A percentile compares a stretch with the other conserved stretches of the same genome.
These are phyloP conservation scores for Paralichthys olivaceus DNA, from an alignment of 2,113 vertebrate genomes.

Conservation along the genomic window DNA sequence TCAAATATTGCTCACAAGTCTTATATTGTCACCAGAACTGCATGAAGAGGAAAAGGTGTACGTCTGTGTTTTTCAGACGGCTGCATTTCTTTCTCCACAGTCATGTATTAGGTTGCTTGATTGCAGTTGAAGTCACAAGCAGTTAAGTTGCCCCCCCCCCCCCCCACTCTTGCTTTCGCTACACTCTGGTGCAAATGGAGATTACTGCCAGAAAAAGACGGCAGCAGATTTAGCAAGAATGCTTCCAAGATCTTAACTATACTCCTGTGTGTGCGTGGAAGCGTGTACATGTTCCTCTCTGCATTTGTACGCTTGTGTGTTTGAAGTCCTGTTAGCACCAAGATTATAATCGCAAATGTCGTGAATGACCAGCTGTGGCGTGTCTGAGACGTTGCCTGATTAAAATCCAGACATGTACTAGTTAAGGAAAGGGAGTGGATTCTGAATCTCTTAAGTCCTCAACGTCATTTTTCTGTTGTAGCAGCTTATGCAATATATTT, in stretches of 20 bases:
- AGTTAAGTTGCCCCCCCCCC: conserved; percentile 19
- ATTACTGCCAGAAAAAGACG: conserved; percentile 65
- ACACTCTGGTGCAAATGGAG: conserved; percentile 45
- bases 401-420: conserved; percentile 43
- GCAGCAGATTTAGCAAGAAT: conserved; percentile 72
- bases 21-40: neutral
- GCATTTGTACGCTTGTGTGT: conserved; percentile 33
- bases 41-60: neutral
- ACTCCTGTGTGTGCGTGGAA: conserved; percentile 7
- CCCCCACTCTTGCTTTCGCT: conserved; percentile 1
- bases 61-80: neutral
- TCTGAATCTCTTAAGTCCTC: conserved; percentile 8
- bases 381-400: conserved; percentile 49
- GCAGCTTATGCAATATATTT: neutral
- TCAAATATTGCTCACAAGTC: neutral
- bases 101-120: conserved; percentile 16
- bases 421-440: neutral
- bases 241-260: conserved; percentile 73
- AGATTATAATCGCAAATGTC: conserved; percentile 58
- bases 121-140: conserved; percentile 16
- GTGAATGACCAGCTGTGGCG: conserved; percentile 54
- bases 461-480: neutral
- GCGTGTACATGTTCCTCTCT: conserved; percentile 26
- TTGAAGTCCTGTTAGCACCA: conserved; percentile 44
- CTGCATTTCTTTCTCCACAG: conserved; percentile 1